Conservation (phyloP, 2,113 vertebrate species). For the cattle (Bos taurus) region ARS-UCD2.0 NC_037347.1:58621001-58621500, state of each 20-base stretch:
- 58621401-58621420: neutral
- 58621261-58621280: accelerated
- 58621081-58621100: neutral
- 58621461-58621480: neutral
- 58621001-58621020: neutral
- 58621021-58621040: accelerated
- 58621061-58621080: neutral
- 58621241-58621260: accelerated
- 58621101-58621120: neutral
- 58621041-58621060: neutral
- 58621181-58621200: neutral
- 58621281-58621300: neutral
- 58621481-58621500: neutral
- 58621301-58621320: neutral
- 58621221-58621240: neutral
- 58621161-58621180: neutral
- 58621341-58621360: neutral
- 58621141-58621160: neutral
- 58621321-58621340: neutral
- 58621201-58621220: neutral
- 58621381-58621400: neutral
- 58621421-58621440: neutral
- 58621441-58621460: neutral
- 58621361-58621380: neutral
- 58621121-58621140: neutral